These are phyloP conservation scores for Lordiphosa stackelbergi DNA, from an alignment of 1,140 invertebrate genomes.

Conservation along the genomic window DNA sequence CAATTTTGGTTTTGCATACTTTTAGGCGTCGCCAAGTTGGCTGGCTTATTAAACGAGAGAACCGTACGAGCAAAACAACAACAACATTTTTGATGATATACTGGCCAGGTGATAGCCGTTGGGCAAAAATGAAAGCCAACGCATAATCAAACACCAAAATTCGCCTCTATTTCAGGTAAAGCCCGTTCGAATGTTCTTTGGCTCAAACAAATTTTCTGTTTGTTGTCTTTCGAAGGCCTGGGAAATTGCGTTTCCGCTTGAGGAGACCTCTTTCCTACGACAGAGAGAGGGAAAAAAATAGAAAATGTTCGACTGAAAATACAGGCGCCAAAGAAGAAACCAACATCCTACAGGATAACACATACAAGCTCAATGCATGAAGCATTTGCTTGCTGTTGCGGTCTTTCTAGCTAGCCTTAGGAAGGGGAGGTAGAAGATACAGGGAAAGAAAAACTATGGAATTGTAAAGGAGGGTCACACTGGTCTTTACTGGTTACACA, in stretches of 20 bases:
- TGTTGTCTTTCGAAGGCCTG: conserved; percentile 67
- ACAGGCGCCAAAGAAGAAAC: conserved; percentile 6
- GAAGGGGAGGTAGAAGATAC: background rate
- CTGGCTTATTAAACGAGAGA: conserved; percentile 25
- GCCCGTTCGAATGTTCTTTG: conserved; percentile 42
- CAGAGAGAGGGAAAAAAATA: conserved; percentile 1
- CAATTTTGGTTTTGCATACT: background rate
- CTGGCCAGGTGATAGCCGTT: conserved; percentile 8
- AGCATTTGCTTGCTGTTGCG: conserved; percentile 7
- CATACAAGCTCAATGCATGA: conserved; percentile 1
- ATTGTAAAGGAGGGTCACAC: conserved; percentile 6
- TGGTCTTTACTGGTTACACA: too few relatives aligned
- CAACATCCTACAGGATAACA: conserved; percentile 10
- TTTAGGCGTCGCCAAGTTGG: conserved; percentile 11
- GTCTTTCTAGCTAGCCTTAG: background rate
- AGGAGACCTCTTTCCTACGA: conserved; percentile 26
- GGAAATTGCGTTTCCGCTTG: conserved; percentile 69
- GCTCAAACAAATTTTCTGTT: conserved; percentile 71
- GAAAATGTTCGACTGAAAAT: conserved; percentile 12
- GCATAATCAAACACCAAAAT: conserved; percentile 69
- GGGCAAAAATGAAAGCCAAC: conserved; percentile 37
- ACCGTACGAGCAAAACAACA: conserved; percentile 36
- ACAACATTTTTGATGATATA: conserved; percentile 43
- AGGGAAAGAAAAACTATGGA: background rate
- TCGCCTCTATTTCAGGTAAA: conserved; percentile 5